Evolutionary conservation across 2,113 vertebrate species (phyloP), one percentile per base, ranked within the genome.

Genomic region (Maccullochella peelii): DNA sequence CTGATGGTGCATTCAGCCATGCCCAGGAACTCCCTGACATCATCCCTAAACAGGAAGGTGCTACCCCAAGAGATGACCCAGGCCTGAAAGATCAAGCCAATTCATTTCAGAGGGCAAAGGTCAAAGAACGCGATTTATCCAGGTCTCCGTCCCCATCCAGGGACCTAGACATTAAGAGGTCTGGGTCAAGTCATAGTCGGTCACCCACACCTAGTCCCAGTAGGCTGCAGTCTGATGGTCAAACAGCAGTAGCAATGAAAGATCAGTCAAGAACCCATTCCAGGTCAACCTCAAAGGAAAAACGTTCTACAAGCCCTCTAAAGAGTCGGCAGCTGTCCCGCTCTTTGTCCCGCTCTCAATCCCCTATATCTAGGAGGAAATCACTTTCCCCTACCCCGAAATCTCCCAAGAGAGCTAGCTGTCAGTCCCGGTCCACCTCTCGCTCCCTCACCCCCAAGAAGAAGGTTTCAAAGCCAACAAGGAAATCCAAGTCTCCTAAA

Each of bases 11-110:
- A 27, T 95, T 95, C 77, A 82, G 84, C 63, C 94, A 94, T 87
- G 69, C 88, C 59, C 94, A 95, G 54, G 95, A 95, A 73, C 93
- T 96, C 59, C 95, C 95, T 69, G 96, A 96, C 79, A 96, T 96
- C 59, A 94, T 95, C 59, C 94, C 95, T 38, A 96, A 96, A 90
- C 93, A 92, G 59, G 95, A 95, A 80, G 93, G 93, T 54, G 62
- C 89, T 55, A 70, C 88, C 59, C 79, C 92, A 65, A 92, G 93
- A 79, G 95, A 95, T 47, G 94, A 93, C 14, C 71, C 77, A 44
- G n/a, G 20, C 38, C 80, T 83, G 59, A 95, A 93, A 82, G 94
- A 93, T 59, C 85, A 95, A 61, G 74, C 83, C 49, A 93, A 83
- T 84, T 94, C 77, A 92, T 91, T 90, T 92, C 95, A 91, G 30